Percentiles rank a stretch among this genome's conserved stretches.
Conservation (phyloP, 2,113 vertebrate genomes). For the Cyanoliseus patagonus region DNA sequence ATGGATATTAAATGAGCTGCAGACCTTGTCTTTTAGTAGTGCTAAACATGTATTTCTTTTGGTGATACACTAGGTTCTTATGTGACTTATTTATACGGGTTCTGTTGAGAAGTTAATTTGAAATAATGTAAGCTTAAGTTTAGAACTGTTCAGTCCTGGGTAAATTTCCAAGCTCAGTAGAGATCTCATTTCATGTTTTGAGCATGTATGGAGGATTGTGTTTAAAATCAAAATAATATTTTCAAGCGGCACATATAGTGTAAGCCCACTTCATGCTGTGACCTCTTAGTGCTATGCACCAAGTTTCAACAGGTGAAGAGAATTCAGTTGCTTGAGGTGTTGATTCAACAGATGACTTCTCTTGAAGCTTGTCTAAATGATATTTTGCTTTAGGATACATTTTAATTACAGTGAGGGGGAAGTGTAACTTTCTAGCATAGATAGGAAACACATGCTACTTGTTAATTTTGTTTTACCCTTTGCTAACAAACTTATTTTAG, state of each 20-base stretch:
- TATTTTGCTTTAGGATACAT: neutral
- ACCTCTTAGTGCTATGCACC: neutral
- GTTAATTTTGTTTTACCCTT: neutral
- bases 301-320: neutral
- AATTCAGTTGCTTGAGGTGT: neutral
- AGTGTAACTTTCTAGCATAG: neutral
- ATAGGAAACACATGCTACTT: neutral
- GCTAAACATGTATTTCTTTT: neutral
- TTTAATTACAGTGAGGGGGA: constrained; percentile 7
- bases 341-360: neutral
- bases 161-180: neutral
- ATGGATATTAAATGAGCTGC: neutral
- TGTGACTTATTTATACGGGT: neutral
- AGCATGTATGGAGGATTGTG: neutral
- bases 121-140: neutral
- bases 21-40: neutral
- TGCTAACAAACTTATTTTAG: neutral
- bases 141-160: neutral
- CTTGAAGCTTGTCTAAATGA: neutral
- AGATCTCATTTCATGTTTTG: neutral
- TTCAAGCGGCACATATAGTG: neutral
- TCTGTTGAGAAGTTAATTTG: neutral
- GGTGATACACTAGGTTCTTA: neutral
- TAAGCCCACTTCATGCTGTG: neutral
- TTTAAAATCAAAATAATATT: neutral